Evolutionary conservation across 2,797 vertebrate species (phyloP), one percentile per base, ranked within the genome.

Genomic region (Anguilla anguilla): DNA sequence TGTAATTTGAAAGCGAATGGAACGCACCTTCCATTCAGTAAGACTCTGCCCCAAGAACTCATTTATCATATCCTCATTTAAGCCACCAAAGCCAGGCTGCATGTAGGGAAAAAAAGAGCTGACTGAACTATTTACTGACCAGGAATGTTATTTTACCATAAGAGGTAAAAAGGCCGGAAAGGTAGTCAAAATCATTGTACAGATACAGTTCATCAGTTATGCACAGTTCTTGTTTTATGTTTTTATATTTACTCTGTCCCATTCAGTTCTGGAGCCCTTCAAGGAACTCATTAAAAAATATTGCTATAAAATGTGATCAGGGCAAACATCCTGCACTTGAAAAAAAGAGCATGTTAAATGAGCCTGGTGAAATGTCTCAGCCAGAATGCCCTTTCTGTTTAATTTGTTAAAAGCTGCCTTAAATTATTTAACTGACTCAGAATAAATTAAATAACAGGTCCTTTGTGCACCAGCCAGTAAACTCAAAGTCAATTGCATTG

Each of bases 401-500:
- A 13, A 84, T 84, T 84, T 84, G 25, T 35, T 84, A 84, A 84
- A 55, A 84, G 51, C 53, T 25, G 2, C 31, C 22, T 39, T 17
- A 43, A 77, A 69, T 69, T 69, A 69, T 28, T n/a, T 77, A 77
- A 77, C 43, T 43, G 13, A 77, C 9, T 77, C 35, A 77, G 15
- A 77, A 77, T 43, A 15, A 43, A 43, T 77, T 77, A 7, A 82
- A 82, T 51, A 82, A 2, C 22, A 3, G 46, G 17, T 49, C 46
- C 10, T 51, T 82, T 51, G 43, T 51, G 46, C 39, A 10, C 13
- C 74, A 46, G 74, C 74, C 35, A 79, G 74, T 15, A 79, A 46
- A 79, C 4, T 79, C 43, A 46, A 39, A 79, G 74, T 79, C 74
- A 79, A 79, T 49, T 82, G 79, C 43, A 82, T 46, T 51, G 79